A percentile compares a stretch with the other conserved stretches of the same genome.
phyloP scores from a whole-genome alignment of 2,797 vertebrate species.

The Garrulus glandarius region DNA sequence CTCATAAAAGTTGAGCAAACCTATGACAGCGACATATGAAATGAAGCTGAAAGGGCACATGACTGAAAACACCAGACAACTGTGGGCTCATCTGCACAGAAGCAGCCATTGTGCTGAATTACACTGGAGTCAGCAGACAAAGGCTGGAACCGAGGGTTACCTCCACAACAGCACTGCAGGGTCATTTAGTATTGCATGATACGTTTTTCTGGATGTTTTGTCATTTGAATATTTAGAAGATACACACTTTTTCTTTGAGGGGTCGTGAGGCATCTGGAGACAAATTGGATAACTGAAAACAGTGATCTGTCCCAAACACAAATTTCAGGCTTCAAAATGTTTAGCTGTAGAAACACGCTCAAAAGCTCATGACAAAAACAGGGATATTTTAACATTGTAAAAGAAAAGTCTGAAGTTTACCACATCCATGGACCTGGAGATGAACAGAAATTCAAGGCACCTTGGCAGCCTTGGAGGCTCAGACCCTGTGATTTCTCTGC shows the following conservation, averaged over 20 bases:
- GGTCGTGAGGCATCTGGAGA: not conserved
- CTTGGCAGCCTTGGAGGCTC: not conserved
- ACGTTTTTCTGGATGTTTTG: not conserved
- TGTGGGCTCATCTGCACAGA: not conserved
- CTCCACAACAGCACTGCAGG: not conserved
- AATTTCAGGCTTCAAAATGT: not conserved
- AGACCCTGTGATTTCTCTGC: not conserved
- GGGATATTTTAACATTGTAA: not conserved
- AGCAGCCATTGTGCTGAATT: not conserved
- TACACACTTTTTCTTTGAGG: not conserved
- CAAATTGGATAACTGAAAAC: not conserved
- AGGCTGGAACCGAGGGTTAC: not conserved
- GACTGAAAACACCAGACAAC: not conserved
- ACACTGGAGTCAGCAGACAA: not conserved
- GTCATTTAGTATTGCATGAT: not conserved
- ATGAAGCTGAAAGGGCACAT: not conserved
- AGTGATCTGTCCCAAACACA: not conserved
- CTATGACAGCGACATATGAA: not conserved
- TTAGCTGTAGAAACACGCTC: not conserved
- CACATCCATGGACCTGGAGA: not conserved
- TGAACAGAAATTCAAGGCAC: not conserved
- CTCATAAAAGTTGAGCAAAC: not conserved
- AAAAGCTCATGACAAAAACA: not conserved
- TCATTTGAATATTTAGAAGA: not conserved
- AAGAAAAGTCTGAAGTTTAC: not conserved